Base-by-base conservation (phyloP, 2,797 vertebrate genomes). In the Pteronotus mesoamericanus region DNA sequence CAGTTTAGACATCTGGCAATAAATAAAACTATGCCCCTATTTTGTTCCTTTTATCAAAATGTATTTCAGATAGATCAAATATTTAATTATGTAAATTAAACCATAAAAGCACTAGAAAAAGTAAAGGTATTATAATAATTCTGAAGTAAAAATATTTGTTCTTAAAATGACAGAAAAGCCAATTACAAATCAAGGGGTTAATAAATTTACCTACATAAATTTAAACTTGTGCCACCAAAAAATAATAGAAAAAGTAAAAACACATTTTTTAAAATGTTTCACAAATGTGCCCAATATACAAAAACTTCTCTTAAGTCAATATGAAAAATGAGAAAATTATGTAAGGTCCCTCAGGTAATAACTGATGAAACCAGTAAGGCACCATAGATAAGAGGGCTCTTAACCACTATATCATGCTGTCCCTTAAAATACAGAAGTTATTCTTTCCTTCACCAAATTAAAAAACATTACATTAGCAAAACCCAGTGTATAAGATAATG, bases 261-360 rank as follows among this genome's bases (percentile, higher is more conserved):
- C 44, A 71, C 6, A 53, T 51, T 88, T 95, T 95, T 42, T 39
- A 96, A 95, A 87, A 88, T 42, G 26, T 55, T 32, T 74, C 42
- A 93, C 26, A 53, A 82, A 77, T 59, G 86, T 5, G 32, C 42
- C 32, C 59, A 69, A 64, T 2, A 44, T 39, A 89, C n/a, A 89
- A 92, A 82, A 84, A 64, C 4, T 57, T 71, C 53, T 83, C 34
- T 9, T 32, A 71, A 86, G 44, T 44, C 59, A 84, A 0, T 57
- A 83, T 61, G 24, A 84, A 93, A 89, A 92, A 86, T 83, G 44
- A 82, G 55, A 61, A 94, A 83, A 94, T 84, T 89, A 61, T 71
- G 24, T 72, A 79, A 72, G 11, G 19, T 72, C 16, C 66, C 32
- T 78, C 34, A 75, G 22, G 14, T 61, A 80, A 44, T 55, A 86